Conservation (phyloP, 2,113 vertebrate species). For the Aix galericulata region DNA sequence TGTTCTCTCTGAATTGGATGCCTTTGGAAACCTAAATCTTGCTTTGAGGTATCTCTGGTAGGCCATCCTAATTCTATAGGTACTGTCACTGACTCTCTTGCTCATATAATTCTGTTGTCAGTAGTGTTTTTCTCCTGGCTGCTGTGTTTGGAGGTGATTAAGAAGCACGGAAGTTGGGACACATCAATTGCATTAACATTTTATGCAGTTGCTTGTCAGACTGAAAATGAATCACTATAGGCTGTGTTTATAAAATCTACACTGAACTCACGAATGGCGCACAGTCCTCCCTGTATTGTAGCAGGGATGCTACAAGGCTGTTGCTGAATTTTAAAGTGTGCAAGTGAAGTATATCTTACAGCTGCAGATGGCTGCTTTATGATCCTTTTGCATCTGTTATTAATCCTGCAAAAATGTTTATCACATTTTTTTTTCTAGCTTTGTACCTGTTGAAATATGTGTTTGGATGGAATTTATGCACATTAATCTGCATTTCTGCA, state of each 20-base stretch:
- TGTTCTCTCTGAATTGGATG: neutral
- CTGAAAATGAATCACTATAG: neutral
- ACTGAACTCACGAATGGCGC: neutral
- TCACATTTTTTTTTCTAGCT: neutral
- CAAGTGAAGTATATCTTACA: neutral
- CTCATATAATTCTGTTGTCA: neutral
- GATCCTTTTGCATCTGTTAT: neutral
- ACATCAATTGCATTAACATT: neutral
- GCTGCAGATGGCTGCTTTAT: neutral
- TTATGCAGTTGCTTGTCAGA: neutral
- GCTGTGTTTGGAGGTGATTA: neutral
- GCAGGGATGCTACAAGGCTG: neutral
- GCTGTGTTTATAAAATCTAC: neutral
- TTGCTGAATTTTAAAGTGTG: neutral
- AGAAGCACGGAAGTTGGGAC: neutral
- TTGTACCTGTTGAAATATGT: neutral
- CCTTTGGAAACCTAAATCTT: neutral
- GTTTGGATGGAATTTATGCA: neutral
- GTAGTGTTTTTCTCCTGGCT: neutral
- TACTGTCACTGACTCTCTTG: neutral
- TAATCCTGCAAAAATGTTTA: neutral
- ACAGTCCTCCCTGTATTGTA: neutral
- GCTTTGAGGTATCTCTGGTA: neutral
- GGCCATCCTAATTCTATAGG: neutral
- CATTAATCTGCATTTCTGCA: neutral